Evolutionary conservation across 2,888 invertebrate species (phyloP).

Genomic region (Pomacea canaliculata): DNA sequence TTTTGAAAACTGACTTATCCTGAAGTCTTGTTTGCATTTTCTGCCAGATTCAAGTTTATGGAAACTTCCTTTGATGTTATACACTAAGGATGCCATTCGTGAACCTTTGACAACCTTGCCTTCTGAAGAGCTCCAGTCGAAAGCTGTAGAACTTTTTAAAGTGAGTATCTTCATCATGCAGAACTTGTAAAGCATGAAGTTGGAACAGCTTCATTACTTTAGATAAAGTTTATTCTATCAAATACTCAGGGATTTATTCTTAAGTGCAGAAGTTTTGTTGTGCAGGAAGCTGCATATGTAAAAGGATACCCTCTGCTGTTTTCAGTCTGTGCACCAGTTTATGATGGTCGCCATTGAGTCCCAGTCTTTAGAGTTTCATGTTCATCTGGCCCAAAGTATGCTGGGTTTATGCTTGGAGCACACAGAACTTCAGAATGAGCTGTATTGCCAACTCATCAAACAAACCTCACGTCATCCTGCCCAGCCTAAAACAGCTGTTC

Average conservation of each 20-base stretch:
- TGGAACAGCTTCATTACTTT: neutral
- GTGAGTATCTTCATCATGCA: constrained; percentile 70
- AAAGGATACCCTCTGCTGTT: neutral
- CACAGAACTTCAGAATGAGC: constrained; percentile 91
- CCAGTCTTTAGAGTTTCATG: constrained; percentile 93
- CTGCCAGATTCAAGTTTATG: constrained; percentile 78
- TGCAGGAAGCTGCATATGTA: too few relatives aligned
- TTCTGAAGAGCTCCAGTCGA: constrained; percentile 87
- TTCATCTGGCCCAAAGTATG: constrained; percentile 95
- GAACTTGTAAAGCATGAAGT: neutral
- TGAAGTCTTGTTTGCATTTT: neutral
- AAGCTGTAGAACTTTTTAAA: constrained; percentile 94
- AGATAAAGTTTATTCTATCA: too few relatives aligned
- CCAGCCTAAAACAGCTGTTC: constrained; percentile 82
- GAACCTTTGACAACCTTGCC: constrained; percentile 92
- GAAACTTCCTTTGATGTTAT: constrained; percentile 91
- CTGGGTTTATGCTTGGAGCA: constrained; percentile 91
- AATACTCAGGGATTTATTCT: too few relatives aligned
- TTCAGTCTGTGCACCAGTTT: constrained; percentile 92
- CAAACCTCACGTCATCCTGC: constrained; percentile 88
- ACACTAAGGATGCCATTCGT: constrained; percentile 90
- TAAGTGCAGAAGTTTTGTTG: too few relatives aligned
- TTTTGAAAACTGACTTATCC: too few relatives aligned
- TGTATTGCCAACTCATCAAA: constrained; percentile 90
- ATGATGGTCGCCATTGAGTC: constrained; percentile 96